Base-by-base conservation (phyloP, 2,888 invertebrate genomes). In the Yponomeuta malinellus region DNA sequence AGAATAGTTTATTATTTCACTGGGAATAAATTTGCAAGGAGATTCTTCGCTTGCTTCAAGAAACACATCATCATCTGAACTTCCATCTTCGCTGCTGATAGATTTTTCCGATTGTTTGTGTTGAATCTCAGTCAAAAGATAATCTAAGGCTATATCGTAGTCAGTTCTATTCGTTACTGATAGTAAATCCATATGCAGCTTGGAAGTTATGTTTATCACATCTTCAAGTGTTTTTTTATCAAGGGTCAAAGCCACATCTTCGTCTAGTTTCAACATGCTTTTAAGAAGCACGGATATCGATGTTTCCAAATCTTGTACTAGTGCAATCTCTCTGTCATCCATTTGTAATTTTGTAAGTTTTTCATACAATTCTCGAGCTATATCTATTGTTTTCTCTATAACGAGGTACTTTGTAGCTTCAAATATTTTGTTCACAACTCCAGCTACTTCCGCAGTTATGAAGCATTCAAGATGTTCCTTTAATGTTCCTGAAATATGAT, bases 401-500 rank as follows among this genome's bases (percentile, higher is more conserved):
- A 75, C 74, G 66, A 76, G 75, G 48, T 71, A 71, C 23, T 77
- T 76, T 0, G 75, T 71, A 10, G 73, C 71, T 15, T 71, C 71
- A 31, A 75, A 74, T 73, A 81, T 74, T 72, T 78, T 71, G 48
- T 75, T 69, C 5, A 82, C 68, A 59, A 76, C 74, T 72, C 78
- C 74, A 70, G 74, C 70, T 15, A 78, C 71, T 66, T 80, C 75
- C 15, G 80, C 77, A 2, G 78, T 76, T 71, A 81, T 73, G 72
- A 77, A 83, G n/a, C 79, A 77, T 70, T 81, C 76, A 73, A 84
- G 77, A 71, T 78, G 78, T 71, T 78, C 77, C 72, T 79, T 69
- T 33, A 75, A 72, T 71, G 72, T 73, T 71, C 73, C 74, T 74
- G 75, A 73, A 74, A 74, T 64, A 70, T n/a, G 48, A 43, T 68